These are phyloP conservation scores for Conistra vaccinii DNA, from an alignment of 2,888 invertebrate genomes.

Conservation along the genomic window DNA sequence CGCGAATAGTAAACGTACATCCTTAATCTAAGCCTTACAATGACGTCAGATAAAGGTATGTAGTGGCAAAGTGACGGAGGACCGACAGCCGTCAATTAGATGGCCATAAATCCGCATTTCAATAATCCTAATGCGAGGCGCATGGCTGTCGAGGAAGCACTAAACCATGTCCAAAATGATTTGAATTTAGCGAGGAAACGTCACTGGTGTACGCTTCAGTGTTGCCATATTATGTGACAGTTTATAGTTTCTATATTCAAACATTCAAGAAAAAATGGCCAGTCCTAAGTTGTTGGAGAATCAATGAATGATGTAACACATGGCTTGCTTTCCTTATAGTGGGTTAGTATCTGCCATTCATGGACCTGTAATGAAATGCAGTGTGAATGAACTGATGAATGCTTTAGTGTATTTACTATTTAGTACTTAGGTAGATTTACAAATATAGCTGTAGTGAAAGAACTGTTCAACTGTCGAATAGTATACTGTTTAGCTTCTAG, in stretches of 20 bases:
- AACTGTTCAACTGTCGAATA: background rate
- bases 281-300: constrained; percentile 37
- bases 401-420: constrained; percentile 26
- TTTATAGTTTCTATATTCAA: constrained; percentile 40
- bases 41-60: constrained; percentile 64
- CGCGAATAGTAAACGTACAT: constrained; percentile 58
- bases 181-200: constrained; percentile 79
- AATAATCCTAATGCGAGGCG: constrained; percentile 66
- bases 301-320: constrained; percentile 46
- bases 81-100: constrained; percentile 65
- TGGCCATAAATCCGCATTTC: constrained; percentile 66
- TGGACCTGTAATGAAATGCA: constrained; percentile 23
- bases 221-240: constrained; percentile 61
- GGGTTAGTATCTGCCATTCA: constrained; percentile 29
- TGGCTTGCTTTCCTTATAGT: constrained; percentile 31
- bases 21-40: constrained; percentile 49
- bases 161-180: constrained; percentile 70
- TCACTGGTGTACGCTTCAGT: constrained; percentile 65
- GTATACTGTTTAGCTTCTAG: background rate
- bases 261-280: constrained; percentile 35
- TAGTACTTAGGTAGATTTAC: background rate
- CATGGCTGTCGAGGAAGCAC: constrained; percentile 73
- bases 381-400: constrained; percentile 19
- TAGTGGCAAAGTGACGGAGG: constrained; percentile 48
- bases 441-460: background rate